A percentile compares a stretch with the other conserved stretches of the same genome.
phyloP scores from a whole-genome alignment of 30 jellyfish, hydroid and myxozoan species.

The Chironex yamaguchii region DNA sequence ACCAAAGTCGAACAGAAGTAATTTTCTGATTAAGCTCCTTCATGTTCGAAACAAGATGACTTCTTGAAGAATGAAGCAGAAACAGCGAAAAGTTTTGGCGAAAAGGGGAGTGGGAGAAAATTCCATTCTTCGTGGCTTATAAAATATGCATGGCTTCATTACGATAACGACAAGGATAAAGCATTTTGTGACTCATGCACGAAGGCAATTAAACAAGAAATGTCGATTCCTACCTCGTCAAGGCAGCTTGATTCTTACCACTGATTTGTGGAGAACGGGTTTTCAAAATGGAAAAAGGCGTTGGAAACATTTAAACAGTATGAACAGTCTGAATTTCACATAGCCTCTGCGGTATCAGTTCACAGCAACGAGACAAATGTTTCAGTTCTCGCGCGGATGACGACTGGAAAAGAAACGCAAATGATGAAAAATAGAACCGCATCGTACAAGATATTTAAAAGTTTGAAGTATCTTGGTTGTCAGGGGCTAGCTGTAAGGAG shows the following conservation, averaged over 20 bases:
- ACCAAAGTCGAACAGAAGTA: too few species aligned
- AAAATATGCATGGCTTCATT: not conserved
- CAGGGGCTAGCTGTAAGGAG: slow-evolving; percentile 44
- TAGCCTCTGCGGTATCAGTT: slow-evolving; percentile 24
- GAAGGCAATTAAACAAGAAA: slow-evolving; percentile 24
- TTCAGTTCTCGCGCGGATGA: not conserved
- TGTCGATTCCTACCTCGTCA: slow-evolving; percentile 29
- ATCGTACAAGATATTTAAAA: too few species aligned
- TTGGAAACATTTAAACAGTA: slow-evolving; percentile 22
- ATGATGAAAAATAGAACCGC: too few species aligned
- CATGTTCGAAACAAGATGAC: not conserved
- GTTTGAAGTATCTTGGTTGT: slow-evolving; percentile 13
- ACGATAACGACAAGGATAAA: slow-evolving; percentile 15
- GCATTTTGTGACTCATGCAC: slow-evolving; percentile 41
- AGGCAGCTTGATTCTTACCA: slow-evolving; percentile 17
- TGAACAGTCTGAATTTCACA: slow-evolving; percentile 53
- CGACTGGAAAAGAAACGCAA: not conserved
- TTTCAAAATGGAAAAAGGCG: slow-evolving; percentile 56
- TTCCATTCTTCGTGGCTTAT: not conserved
- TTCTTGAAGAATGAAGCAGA: not conserved
- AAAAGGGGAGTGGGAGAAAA: not conserved
- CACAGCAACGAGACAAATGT: slow-evolving; percentile 45
- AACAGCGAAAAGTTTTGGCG: not conserved
- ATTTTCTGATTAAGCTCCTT: too few species aligned
- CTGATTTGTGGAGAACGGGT: slow-evolving; percentile 53